These are phyloP conservation scores for Onchidella celtica DNA, from an alignment of 2,888 invertebrate species.

Conservation along the genomic window DNA sequence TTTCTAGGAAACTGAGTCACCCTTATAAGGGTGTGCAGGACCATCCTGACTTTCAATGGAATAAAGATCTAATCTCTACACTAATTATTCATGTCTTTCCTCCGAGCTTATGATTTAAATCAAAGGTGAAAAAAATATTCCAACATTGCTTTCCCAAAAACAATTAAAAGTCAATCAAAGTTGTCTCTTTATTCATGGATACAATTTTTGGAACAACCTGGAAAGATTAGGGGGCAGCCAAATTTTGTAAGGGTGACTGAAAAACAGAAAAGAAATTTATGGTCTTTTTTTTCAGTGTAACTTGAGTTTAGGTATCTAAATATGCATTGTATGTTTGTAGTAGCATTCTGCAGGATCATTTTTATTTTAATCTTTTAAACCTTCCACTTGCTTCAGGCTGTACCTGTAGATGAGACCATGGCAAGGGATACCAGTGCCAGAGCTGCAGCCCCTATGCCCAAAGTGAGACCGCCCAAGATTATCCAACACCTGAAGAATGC, in stretches of 20 bases:
- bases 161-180: too few species aligned
- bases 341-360: too few species aligned
- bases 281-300: neutral
- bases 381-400: slow-evolving; percentile 33
- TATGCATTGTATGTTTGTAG: neutral
- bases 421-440: slow-evolving; percentile 66
- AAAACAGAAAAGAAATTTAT: neutral
- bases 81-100: neutral
- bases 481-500: slow-evolving; percentile 85
- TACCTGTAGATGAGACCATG: slow-evolving; percentile 63
- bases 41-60: too few species aligned
- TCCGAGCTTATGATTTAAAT: neutral
- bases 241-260: too few species aligned
- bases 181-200: too few species aligned
- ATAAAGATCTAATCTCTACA: neutral
- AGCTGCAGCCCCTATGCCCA: slow-evolving; percentile 62
- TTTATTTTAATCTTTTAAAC: too few species aligned
- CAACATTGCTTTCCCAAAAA: too few species aligned
- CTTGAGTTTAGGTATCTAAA: neutral
- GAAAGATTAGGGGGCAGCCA: too few species aligned
- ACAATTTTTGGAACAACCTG: too few species aligned
- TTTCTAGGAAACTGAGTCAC: too few species aligned
- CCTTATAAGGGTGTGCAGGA: too few species aligned
- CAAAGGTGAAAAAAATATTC: too few species aligned
- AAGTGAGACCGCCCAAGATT: slow-evolving; percentile 84